These are phyloP conservation scores for Protosalanx chinensis DNA, from an alignment of 2,797 vertebrate genomes.

Conservation along the genomic window DNA sequence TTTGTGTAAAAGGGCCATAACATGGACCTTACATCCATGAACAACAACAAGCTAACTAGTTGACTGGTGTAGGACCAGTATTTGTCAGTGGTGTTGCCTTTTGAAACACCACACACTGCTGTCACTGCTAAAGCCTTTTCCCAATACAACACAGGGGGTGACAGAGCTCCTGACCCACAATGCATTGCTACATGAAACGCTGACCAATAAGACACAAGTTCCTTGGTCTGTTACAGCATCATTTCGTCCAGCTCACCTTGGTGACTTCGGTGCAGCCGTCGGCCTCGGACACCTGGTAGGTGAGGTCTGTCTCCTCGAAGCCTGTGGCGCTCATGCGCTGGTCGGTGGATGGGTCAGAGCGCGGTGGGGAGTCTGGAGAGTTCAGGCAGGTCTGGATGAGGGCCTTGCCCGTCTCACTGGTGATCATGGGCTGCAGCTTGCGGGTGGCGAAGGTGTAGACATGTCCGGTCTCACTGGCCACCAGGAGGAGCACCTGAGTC, in stretches of 20 bases:
- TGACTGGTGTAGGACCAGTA: background rate
- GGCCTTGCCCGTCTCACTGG: slow-evolving; percentile 87
- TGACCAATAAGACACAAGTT: too few relatives aligned
- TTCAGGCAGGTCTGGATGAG: slow-evolving; percentile 89
- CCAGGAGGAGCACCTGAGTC: slow-evolving; percentile 82
- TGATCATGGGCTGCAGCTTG: slow-evolving; percentile 89
- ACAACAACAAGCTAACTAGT: background rate
- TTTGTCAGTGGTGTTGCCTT: background rate
- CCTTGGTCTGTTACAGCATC: background rate
- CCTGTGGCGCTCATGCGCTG: slow-evolving; percentile 89
- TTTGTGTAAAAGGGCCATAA: slow-evolving; percentile 9
- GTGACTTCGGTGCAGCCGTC: slow-evolving; percentile 74
- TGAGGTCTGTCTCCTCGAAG: slow-evolving; percentile 87
- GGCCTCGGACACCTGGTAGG: slow-evolving; percentile 85
- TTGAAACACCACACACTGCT: too few relatives aligned
- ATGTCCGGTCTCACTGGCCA: slow-evolving; percentile 86
- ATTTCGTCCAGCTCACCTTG: slow-evolving; percentile 4
- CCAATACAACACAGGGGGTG: too few relatives aligned
- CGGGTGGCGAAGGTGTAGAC: slow-evolving; percentile 87
- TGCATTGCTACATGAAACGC: too few relatives aligned
- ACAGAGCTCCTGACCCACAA: too few relatives aligned
- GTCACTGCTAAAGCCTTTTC: too few relatives aligned
- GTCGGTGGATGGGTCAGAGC: slow-evolving; percentile 83
- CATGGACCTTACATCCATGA: background rate
- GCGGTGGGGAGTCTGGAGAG: slow-evolving; percentile 85